Evolutionary conservation across 2,888 invertebrate genomes (phyloP).

Genomic region (Cataglyphis cursor): DNA sequence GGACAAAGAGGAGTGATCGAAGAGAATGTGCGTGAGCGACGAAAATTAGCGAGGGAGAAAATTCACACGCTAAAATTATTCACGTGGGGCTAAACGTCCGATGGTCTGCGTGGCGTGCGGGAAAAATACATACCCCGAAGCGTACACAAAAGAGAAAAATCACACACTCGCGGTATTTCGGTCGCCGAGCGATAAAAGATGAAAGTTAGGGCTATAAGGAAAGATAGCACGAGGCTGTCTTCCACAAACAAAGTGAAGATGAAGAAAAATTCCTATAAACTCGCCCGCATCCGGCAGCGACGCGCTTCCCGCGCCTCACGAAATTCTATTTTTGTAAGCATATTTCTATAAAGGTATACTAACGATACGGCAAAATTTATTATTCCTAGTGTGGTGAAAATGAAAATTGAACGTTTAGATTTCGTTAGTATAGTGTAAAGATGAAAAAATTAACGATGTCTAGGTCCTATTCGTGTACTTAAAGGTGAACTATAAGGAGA

Average conservation of each 20-base stretch:
- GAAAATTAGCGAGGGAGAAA: conserved; percentile 71
- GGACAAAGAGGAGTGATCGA: conserved; percentile 39
- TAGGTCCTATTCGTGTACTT: conserved; percentile 87
- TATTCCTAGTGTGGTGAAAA: conserved; percentile 87
- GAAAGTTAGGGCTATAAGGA: conserved; percentile 32
- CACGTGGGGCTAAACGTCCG: conserved; percentile 83
- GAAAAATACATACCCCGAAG: conserved; percentile 30
- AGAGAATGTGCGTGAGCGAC: conserved; percentile 57
- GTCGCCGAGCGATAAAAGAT: conserved; percentile 31
- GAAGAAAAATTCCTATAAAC: conserved; percentile 75
- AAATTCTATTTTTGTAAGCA: conserved; percentile 87
- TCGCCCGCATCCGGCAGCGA: conserved; percentile 83
- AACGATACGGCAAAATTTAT: conserved; percentile 87
- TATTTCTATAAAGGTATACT: conserved; percentile 87
- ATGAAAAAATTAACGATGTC: conserved; percentile 86
- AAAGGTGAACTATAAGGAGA: conserved; percentile 79
- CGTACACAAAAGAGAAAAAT: conserved; percentile 49
- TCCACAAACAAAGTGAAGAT: conserved; percentile 60
- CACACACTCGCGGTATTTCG: conserved; percentile 57
- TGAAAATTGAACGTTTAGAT: conserved; percentile 87
- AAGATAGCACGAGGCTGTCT: conserved; percentile 51
- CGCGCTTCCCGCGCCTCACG: conserved; percentile 85
- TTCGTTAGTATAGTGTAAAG: conserved; percentile 87
- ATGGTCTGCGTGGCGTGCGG: conserved; percentile 78
- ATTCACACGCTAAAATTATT: conserved; percentile 84